Evolutionary conservation across 2,888 invertebrate species (phyloP), one percentile per base, ranked within the genome.

Genomic region (Tipula vernalis): DNA sequence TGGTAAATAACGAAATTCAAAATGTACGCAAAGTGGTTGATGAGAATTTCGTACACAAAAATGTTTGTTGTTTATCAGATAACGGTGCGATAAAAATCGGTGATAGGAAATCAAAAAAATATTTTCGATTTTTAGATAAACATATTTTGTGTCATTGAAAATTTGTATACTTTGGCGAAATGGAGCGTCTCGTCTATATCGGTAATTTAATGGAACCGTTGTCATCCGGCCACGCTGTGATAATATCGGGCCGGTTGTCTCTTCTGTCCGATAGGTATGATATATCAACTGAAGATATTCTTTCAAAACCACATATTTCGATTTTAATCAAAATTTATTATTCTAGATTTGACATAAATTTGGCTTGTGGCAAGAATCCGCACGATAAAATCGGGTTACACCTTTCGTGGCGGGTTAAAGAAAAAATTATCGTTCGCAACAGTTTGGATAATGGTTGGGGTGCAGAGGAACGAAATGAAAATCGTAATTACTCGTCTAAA

Each of bases 381-480:
- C 89, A 90, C 12, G 90, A 91, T 12, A 90, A 91, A 86, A 90
- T 91, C 83, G 91, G 91, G 1, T 87, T 92, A 13, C 90, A 91
- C 0, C 88, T 92, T 12, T 90, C 91, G 0, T 90, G 90, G 86
- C 90, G 89, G 84, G 91, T 92, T 88, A 90, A 91, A 3, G 90
- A 91, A 39, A 90, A 91, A 87, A 87, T 89, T 36, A 91, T 92
- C 71, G 89, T 91, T 12, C 88, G 91, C 2, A 92, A 91, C 88
- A 89, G 90, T 0, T 87, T 89, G 83, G 90, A 90, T 5, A 86
- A 88, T 2, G 86, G 18, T n/a, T 91, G 92, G 92, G 90, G 91
- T 10, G 89, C 89, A 86, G 91, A 91, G 87, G 91, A 92, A 87
- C 88, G 89, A 3, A 88, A 89, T 42, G 89, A 90, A n/a, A 88